These are phyloP conservation scores for Clinocottus analis DNA, from an alignment of 2,113 vertebrate species.

Conservation along the genomic window DNA sequence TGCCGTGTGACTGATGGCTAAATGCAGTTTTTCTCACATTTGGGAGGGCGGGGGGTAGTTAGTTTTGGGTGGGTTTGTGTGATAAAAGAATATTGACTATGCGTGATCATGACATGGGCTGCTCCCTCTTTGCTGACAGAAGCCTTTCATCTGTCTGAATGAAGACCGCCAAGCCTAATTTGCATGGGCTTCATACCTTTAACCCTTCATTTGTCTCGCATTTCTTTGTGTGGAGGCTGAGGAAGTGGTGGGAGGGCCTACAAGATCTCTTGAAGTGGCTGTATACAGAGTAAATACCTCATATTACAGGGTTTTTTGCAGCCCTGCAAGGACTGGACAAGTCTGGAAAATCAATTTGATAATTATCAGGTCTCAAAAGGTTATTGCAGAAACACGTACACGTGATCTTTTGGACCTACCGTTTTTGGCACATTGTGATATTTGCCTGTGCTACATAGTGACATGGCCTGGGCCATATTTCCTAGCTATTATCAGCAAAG, in stretches of 20 bases:
- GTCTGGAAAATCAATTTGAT: constrained; percentile 59
- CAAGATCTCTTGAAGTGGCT: constrained; percentile 51
- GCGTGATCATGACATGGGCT: constrained; percentile 62
- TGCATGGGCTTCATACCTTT: constrained; percentile 74
- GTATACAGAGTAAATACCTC: constrained; percentile 62
- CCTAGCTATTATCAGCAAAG: neutral
- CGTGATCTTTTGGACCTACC: neutral
- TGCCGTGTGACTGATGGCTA: constrained; percentile 36
- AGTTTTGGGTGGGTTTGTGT: constrained; percentile 15
- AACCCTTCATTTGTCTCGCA: constrained; percentile 59
- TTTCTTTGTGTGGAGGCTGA: constrained; percentile 64
- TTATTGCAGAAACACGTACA: constrained; percentile 3
- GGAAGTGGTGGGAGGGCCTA: constrained; percentile 62
- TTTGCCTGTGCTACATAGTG: neutral
- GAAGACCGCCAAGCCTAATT: constrained; percentile 72
- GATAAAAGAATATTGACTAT: constrained; percentile 73
- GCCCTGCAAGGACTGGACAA: constrained; percentile 39
- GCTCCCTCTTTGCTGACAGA: constrained; percentile 58
- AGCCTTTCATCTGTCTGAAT: constrained; percentile 76
- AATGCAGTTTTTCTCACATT: constrained; percentile 46
- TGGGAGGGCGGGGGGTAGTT: too few relatives aligned
- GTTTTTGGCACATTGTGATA: neutral
- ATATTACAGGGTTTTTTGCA: constrained; percentile 60
- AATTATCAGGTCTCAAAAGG: constrained; percentile 35
- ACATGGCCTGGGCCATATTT: constrained; percentile 5